These are phyloP conservation scores for Neodontobutis hainanensis DNA, from an alignment of 2,113 vertebrate genomes.

Conservation along the genomic window DNA sequence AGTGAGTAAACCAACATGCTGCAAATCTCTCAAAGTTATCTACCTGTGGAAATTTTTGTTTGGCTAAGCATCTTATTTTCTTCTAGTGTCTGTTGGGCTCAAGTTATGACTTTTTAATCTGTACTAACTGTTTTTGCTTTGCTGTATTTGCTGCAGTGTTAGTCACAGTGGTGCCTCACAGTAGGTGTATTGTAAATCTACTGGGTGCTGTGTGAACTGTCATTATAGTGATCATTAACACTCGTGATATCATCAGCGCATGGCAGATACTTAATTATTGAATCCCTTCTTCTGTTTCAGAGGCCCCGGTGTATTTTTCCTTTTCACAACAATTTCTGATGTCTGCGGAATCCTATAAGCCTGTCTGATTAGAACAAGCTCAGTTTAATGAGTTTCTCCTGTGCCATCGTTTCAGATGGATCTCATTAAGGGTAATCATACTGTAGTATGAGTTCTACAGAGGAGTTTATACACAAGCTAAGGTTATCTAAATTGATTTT, in stretches of 20 bases:
- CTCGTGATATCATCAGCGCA: slow-evolving; percentile 76
- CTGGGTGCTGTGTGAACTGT: slow-evolving; percentile 74
- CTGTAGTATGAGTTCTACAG: slow-evolving; percentile 73
- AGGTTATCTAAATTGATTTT: slow-evolving; percentile 72
- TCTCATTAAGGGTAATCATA: slow-evolving; percentile 79
- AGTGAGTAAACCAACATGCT: slow-evolving; percentile 66
- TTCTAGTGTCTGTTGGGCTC: slow-evolving; percentile 37
- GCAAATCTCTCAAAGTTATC: slow-evolving; percentile 67
- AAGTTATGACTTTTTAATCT: slow-evolving; percentile 59
- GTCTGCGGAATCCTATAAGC: slow-evolving; percentile 75
- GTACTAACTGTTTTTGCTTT: slow-evolving; percentile 50
- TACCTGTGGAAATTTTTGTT: slow-evolving; percentile 51
- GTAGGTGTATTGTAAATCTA: slow-evolving; percentile 75
- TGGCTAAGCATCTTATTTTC: slow-evolving; percentile 60
- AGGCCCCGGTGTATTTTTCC: slow-evolving; percentile 72
- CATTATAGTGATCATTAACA: slow-evolving; percentile 82
- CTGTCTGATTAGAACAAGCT: slow-evolving; percentile 77
- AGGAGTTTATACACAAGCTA: slow-evolving; percentile 68
- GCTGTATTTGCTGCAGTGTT: slow-evolving; percentile 60
- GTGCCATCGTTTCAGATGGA: slow-evolving; percentile 72
- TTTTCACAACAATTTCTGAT: slow-evolving; percentile 75
- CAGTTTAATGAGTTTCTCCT: slow-evolving; percentile 77
- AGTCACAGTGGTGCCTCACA: slow-evolving; percentile 71
- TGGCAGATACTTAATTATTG: slow-evolving; percentile 78
- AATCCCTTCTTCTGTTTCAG: slow-evolving; percentile 70